Percentiles rank a stretch among this genome's conserved stretches.
These are phyloP conservation scores for Coelopa frigida DNA, from an alignment of 1,140 invertebrate genomes.

Conservation along the genomic window DNA sequence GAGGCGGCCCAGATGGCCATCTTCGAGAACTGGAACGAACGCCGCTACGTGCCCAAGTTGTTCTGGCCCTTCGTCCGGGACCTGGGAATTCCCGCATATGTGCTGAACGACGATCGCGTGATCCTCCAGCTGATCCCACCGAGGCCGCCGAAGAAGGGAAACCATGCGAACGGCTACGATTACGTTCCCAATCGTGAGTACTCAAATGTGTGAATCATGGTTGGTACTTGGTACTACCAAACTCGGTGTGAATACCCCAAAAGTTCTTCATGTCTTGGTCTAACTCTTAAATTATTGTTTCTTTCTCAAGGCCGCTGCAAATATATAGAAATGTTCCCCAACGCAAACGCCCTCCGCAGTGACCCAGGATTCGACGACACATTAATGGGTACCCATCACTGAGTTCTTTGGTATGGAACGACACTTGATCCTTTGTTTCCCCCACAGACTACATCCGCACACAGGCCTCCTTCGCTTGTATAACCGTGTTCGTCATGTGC, in stretches of 20 bases:
- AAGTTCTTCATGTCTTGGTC: no score
- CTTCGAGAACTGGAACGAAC: slow-evolving; percentile 35
- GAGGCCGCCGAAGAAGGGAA: slow-evolving; percentile 28
- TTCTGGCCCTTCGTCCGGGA: slow-evolving; percentile 33
- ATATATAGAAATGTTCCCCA: slow-evolving; percentile 55
- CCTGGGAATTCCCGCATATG: slow-evolving; percentile 32
- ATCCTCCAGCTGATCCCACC: slow-evolving; percentile 36
- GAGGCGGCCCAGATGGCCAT: slow-evolving; percentile 32
- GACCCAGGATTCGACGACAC: slow-evolving; percentile 52
- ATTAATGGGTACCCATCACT: slow-evolving; percentile 50
- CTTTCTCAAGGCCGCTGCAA: slow-evolving; percentile 51
- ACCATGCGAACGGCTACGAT: slow-evolving; percentile 25
- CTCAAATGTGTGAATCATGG: no score
- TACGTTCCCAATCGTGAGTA: slow-evolving; percentile 36
- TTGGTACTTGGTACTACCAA: no score
- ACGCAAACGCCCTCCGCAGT: slow-evolving; percentile 45
- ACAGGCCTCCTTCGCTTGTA: slow-evolving; percentile 76
- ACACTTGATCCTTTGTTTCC: slow-evolving; percentile 10
- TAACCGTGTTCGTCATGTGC: slow-evolving; percentile 69
- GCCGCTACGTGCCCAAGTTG: slow-evolving; percentile 26
- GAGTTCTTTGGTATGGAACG: neutral
- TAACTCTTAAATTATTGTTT: neutral
- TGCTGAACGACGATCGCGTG: slow-evolving; percentile 32
- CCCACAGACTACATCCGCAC: slow-evolving; percentile 73
- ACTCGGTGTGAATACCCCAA: no score